phyloP scores from a whole-genome alignment of 2,113 vertebrate species.

The Oceanites oceanicus region DNA sequence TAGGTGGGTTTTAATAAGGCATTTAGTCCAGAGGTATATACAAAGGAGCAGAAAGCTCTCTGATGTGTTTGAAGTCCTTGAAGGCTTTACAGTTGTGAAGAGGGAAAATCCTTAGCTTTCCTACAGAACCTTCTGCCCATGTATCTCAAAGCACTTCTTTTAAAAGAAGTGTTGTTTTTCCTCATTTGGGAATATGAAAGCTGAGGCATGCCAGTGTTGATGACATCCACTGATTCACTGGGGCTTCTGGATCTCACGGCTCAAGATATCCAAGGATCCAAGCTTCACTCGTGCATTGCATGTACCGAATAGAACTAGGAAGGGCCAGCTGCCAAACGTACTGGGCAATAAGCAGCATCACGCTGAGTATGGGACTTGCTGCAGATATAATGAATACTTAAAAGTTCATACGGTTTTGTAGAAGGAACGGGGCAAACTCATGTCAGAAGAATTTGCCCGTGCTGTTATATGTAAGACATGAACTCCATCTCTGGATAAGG shows the following conservation, averaged over 20 bases:
- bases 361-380: background rate
- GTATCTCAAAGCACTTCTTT: background rate
- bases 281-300: rapidly evolving
- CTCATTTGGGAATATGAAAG: background rate
- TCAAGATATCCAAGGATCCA: background rate
- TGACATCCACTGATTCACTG: background rate
- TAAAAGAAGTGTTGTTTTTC: background rate
- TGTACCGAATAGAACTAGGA: background rate
- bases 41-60: background rate
- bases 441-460: background rate
- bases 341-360: background rate
- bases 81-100: background rate
- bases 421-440: background rate
- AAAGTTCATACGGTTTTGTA: background rate
- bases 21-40: background rate
- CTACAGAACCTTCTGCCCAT: background rate
- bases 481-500: background rate
- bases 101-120: background rate
- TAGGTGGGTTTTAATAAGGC: background rate
- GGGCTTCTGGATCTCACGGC: background rate
- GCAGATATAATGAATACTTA: background rate
- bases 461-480: rapidly evolving
- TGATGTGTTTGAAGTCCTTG: background rate
- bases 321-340: background rate
- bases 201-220: background rate